Evolutionary conservation across 2,888 invertebrate genomes (phyloP).

Genomic region (Stenoptilia bipunctidactyla): DNA sequence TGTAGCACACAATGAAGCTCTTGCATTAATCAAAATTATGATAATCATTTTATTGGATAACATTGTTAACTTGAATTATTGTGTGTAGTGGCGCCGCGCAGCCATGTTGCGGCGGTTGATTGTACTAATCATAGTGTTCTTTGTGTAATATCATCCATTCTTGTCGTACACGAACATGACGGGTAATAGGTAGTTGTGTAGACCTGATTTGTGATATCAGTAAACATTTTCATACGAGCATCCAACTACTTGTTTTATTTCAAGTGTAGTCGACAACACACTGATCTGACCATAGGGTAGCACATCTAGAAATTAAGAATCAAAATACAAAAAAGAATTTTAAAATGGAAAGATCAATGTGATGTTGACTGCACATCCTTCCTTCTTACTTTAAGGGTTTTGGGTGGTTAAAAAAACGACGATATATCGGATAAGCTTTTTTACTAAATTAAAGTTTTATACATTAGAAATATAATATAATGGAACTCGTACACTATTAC

Average conservation of each 20-base stretch:
- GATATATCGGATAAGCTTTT: constrained; percentile 55
- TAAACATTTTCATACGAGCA: constrained; percentile 73
- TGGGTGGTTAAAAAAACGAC: constrained; percentile 31
- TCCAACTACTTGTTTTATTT: constrained; percentile 39
- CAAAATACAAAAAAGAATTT: no score
- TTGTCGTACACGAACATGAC: constrained; percentile 51
- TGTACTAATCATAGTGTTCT: constrained; percentile 36
- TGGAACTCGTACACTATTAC: constrained; percentile 41
- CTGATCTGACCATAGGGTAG: no score
- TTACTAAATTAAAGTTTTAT: constrained; percentile 57
- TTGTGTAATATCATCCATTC: constrained; percentile 48
- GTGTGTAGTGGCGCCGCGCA: constrained; percentile 14
- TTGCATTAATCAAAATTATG: not conserved
- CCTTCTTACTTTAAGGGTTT: constrained; percentile 6
- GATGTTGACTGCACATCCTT: no score
- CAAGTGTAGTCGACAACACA: no score
- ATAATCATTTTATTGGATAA: not conserved
- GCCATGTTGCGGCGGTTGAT: constrained; percentile 24
- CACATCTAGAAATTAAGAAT: no score
- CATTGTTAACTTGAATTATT: constrained; percentile 1
- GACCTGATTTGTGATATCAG: constrained; percentile 71
- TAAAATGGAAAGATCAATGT: no score
- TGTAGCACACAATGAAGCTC: not conserved
- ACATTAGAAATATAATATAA: constrained; percentile 48
- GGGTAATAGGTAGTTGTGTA: constrained; percentile 65